phyloP scores from a whole-genome alignment of 1,140 invertebrate species.

The Glossosoma conforme region DNA sequence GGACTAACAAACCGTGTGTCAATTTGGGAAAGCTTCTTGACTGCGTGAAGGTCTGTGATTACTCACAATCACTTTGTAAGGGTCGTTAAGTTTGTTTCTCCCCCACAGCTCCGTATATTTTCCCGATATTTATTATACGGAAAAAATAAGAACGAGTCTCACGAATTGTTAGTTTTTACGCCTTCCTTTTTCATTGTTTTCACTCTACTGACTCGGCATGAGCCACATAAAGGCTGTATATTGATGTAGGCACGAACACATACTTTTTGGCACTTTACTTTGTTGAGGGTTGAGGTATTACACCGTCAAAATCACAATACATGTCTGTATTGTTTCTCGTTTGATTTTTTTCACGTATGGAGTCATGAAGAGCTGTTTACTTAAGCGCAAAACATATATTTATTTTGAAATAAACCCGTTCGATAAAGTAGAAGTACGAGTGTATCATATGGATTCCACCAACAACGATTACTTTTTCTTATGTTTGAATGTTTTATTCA shows the following conservation, averaged over 20 bases:
- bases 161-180: background rate
- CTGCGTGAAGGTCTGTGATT: background rate
- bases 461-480: no score
- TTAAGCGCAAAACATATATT: no score
- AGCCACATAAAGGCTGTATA: background rate
- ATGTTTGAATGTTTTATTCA: no score
- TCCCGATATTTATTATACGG: conserved; percentile 1
- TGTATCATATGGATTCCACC: no score
- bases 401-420: no score
- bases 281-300: background rate
- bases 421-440: no score
- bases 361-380: no score
- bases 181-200: conserved; percentile 1
- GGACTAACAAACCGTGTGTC: conserved; percentile 1
- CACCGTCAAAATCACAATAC: background rate
- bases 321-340: no score
- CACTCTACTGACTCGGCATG: background rate
- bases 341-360: no score
- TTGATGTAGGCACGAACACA: background rate
- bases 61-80: background rate
- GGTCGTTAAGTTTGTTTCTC: background rate
- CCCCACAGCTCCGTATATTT: background rate
- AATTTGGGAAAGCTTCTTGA: background rate
- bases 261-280: background rate
- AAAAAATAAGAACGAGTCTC: background rate